Evolutionary conservation across 2,888 invertebrate genomes (phyloP), one percentile per base, ranked within the genome.

Genomic region (Chouioia cunea): DNA sequence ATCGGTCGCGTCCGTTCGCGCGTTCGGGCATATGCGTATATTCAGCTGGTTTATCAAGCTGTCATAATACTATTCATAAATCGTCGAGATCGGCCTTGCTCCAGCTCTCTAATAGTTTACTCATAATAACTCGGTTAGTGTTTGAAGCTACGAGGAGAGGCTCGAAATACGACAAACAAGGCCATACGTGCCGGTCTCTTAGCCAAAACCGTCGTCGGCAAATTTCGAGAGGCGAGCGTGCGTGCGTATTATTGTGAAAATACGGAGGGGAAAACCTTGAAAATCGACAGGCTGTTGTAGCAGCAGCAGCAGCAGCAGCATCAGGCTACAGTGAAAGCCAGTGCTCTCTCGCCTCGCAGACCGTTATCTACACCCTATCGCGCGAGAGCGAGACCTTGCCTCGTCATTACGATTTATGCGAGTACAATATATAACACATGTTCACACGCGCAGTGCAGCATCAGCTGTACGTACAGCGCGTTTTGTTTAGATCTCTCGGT

Each of bases 191-290:
- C 10, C 36, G 1, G 36, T 27, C 36, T 3, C 36, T 36, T 12
- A n/a, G 36, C 8, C 23, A 16, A 52, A 18, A 14, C 16, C 22
- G 54, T n/a, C 48, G 2, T 23, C 23, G n/a, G 65, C 50, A 20
- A 59, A 59, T 59, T 44, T 53, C 66, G 18, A 18, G 46, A 3
- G 18, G 44, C 36, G 2, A n/a, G 12, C 22, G 58, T 20, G 3
- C 22, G 22, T 0, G 53, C 53, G 23, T n/a, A 18, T 23, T 58
- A 12, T 58, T 15, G 56, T 44, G n/a, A 36, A 50, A 67, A 60
- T 59, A 60, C 60, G 67, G 58, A 67, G 18, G 63, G 52, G 54
- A 62, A 54, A 69, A 6, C 68, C 68, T 69, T 69, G 68, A 69
- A 69, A 69, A 69, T 69, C 63, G 68, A 69, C 63, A 56, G 62